Evolutionary conservation across 1,140 invertebrate species (phyloP).

Genomic region (Phymorhynchus buccinoides): DNA sequence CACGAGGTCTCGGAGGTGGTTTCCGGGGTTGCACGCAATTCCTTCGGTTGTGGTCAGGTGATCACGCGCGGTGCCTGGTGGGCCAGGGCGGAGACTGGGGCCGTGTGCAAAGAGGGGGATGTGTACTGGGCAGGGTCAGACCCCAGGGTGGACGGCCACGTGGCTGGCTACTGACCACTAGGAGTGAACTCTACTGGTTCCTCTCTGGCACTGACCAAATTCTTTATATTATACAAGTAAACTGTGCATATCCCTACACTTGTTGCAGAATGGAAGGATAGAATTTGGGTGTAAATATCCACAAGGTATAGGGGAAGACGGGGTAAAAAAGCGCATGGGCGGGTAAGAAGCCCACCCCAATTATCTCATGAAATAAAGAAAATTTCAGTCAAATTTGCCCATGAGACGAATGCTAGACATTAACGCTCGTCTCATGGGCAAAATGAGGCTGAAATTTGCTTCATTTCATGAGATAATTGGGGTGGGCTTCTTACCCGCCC

Average conservation of each 20-base stretch:
- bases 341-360: too few species aligned
- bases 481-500: too few species aligned
- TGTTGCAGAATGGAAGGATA: not conserved
- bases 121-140: slow-evolving; percentile 65
- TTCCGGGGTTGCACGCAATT: slow-evolving; percentile 49
- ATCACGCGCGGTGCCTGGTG: slow-evolving; percentile 64
- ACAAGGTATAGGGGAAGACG: too few species aligned
- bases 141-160: slow-evolving; percentile 65
- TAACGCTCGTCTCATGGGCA: too few species aligned
- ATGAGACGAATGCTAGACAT: too few species aligned
- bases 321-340: too few species aligned
- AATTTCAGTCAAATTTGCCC: too few species aligned
- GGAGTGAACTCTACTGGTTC: too few species aligned
- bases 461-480: too few species aligned
- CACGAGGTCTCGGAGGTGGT: slow-evolving; percentile 49
- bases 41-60: slow-evolving; percentile 72
- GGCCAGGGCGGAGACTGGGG: slow-evolving; percentile 28
- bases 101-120: slow-evolving; percentile 1
- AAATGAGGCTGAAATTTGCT: too few species aligned
- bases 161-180: slow-evolving; percentile 62
- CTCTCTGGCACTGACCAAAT: too few species aligned
- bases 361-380: too few species aligned
- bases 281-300: not conserved
- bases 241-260: not conserved
- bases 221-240: not conserved